phyloP scores from a whole-genome alignment of 2,888 invertebrate species.

The Lepidocyrtoides sp. region DNA sequence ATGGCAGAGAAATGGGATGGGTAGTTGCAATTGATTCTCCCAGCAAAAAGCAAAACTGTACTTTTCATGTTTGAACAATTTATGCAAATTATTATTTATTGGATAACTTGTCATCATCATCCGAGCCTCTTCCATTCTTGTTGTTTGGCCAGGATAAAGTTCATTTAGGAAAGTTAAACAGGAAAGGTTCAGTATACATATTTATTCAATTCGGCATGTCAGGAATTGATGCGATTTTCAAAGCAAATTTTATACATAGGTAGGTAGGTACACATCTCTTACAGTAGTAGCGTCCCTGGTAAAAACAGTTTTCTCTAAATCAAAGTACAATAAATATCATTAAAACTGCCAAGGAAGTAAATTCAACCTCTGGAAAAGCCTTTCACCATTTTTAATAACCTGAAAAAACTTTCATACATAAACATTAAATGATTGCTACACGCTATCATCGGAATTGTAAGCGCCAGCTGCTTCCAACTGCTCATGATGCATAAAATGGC shows the following conservation, averaged over 20 bases:
- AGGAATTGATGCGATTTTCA: too few relatives aligned
- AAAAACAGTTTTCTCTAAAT: background rate
- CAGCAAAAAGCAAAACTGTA: background rate
- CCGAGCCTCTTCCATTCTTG: background rate
- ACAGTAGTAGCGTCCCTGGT: background rate
- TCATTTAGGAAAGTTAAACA: too few relatives aligned
- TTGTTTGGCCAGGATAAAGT: too few relatives aligned
- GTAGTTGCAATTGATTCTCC: background rate
- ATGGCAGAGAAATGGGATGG: background rate
- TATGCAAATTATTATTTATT: constrained; percentile 49
- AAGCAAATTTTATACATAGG: too few relatives aligned
- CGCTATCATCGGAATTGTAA: background rate
- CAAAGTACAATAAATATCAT: background rate
- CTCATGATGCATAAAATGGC: background rate
- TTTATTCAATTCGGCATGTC: too few relatives aligned
- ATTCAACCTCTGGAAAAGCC: background rate
- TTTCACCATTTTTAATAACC: background rate
- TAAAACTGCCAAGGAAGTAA: background rate
- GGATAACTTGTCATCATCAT: background rate
- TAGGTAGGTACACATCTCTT: too few relatives aligned
- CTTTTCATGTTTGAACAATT: constrained; percentile 15
- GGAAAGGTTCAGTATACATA: too few relatives aligned
- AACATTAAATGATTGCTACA: background rate
- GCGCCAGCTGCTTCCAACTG: background rate
- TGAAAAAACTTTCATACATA: background rate